These are phyloP conservation scores for Hoplostethus mediterraneus DNA, from an alignment of 2,797 vertebrate species.

Conservation along the genomic window DNA sequence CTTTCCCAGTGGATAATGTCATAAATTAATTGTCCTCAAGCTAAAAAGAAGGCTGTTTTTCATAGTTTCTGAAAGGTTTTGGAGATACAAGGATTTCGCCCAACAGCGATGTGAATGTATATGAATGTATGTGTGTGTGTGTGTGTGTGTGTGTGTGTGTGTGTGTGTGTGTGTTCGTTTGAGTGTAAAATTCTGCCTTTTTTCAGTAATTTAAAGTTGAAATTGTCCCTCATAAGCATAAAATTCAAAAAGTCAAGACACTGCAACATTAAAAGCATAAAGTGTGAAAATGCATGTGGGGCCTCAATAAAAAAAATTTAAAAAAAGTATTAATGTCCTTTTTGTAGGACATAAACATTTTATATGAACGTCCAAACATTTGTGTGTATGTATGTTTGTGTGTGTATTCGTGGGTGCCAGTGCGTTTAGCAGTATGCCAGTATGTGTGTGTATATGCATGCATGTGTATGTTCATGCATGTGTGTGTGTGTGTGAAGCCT, in stretches of 20 bases:
- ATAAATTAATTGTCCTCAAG: no score
- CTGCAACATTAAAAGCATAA: no score
- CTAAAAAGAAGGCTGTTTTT: no score
- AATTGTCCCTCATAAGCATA: no score
- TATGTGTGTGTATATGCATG: not conserved
- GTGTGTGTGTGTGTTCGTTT: not conserved
- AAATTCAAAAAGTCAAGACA: no score
- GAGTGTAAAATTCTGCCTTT: not conserved
- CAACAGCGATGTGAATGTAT: no score
- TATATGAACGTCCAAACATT: not conserved
- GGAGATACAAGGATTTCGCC: no score
- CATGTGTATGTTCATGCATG: not conserved
- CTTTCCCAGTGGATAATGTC: no score
- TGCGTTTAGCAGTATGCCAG: no score
- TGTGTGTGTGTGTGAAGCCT: slow-evolving; percentile 69
- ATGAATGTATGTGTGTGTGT: not conserved
- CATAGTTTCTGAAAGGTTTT: no score
- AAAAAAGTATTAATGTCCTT: not conserved
- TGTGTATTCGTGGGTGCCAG: not conserved
- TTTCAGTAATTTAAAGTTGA: no score
- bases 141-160: slow-evolving; percentile 10
- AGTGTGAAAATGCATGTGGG: not conserved
- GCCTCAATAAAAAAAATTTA: not conserved
- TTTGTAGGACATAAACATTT: not conserved
- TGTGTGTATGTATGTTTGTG: not conserved